These are phyloP conservation scores for Aradophagus sp. DNA, from an alignment of 1,140 invertebrate genomes.

Conservation along the genomic window DNA sequence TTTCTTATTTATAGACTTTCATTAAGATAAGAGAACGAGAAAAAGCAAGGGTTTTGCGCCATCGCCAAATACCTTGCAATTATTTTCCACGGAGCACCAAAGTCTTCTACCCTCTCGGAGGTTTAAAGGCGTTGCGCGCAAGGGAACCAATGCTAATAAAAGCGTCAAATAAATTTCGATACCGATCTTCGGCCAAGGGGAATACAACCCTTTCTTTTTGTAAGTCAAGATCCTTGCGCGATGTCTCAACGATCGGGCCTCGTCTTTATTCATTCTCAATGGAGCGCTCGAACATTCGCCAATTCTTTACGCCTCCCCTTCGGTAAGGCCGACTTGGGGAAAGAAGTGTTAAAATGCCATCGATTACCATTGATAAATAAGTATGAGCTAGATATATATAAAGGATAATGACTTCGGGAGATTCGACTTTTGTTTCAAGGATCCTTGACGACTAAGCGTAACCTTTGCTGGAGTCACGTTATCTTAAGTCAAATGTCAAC, in stretches of 20 bases:
- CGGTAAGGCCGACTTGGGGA: slow-evolving; percentile 31
- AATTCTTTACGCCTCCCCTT: slow-evolving; percentile 58
- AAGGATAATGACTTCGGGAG: slow-evolving; percentile 50
- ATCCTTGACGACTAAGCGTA: slow-evolving; percentile 6
- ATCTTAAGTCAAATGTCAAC: too few relatives aligned
- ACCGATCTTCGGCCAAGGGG: slow-evolving; percentile 66
- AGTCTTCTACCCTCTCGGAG: slow-evolving; percentile 59
- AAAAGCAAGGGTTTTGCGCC: slow-evolving; percentile 67
- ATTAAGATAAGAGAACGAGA: slow-evolving; percentile 73
- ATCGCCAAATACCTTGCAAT: slow-evolving; percentile 71
- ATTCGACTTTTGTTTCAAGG: slow-evolving; percentile 22
- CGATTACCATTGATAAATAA: slow-evolving; percentile 59
- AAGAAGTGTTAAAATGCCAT: slow-evolving; percentile 56
- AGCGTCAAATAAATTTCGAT: slow-evolving; percentile 73
- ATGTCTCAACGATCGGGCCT: slow-evolving; percentile 53
- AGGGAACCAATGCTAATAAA: slow-evolving; percentile 69
- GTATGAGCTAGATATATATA: slow-evolving; percentile 56
- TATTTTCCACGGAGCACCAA: slow-evolving; percentile 68
- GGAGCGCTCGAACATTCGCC: slow-evolving; percentile 54
- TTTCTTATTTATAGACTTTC: slow-evolving; percentile 74
- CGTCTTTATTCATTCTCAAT: slow-evolving; percentile 58
- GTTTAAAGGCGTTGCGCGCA: slow-evolving; percentile 59
- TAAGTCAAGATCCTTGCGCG: slow-evolving; percentile 58
- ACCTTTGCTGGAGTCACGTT: too few relatives aligned
- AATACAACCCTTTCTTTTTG: slow-evolving; percentile 61